phyloP scores from a whole-genome alignment of 2,888 invertebrate species.

The Cataglyphis rosenhaueri region DNA sequence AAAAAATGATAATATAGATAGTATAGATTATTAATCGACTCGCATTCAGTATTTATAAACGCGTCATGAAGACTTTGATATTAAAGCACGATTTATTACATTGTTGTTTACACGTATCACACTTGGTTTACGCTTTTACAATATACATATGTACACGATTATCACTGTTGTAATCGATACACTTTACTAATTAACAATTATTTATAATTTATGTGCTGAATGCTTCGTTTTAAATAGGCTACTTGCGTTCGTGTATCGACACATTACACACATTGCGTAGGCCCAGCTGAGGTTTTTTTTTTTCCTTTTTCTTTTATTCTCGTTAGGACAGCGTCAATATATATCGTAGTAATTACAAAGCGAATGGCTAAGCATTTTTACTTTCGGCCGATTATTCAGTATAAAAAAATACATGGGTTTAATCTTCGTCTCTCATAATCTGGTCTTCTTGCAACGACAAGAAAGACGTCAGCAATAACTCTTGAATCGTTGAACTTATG shows the following conservation, averaged over 20 bases:
- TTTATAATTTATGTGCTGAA: constrained; percentile 72
- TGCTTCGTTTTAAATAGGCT: constrained; percentile 67
- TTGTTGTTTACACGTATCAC: constrained; percentile 79
- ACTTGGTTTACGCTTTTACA: constrained; percentile 75
- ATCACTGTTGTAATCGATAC: constrained; percentile 72
- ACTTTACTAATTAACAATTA: constrained; percentile 68
- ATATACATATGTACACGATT: constrained; percentile 82
- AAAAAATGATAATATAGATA: constrained; percentile 27
- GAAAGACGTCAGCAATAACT: constrained; percentile 70
- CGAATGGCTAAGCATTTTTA: constrained; percentile 72
- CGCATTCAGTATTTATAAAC: constrained; percentile 26
- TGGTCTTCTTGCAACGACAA: constrained; percentile 53
- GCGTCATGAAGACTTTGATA: constrained; percentile 54
- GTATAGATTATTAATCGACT: constrained; percentile 10
- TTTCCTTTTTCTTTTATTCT: constrained; percentile 47
- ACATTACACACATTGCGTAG: constrained; percentile 61
- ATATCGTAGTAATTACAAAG: constrained; percentile 72
- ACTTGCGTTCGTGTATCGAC: constrained; percentile 62
- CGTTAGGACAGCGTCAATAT: constrained; percentile 63
- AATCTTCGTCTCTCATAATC: constrained; percentile 65
- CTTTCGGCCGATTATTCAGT: constrained; percentile 70
- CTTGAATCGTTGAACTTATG: constrained; percentile 57
- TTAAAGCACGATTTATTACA: constrained; percentile 83
- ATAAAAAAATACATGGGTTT: constrained; percentile 82
- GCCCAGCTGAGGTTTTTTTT: constrained; percentile 64